Base-by-base conservation (phyloP, 2,888 invertebrate genomes). In the Subacronicta megacephala region DNA sequence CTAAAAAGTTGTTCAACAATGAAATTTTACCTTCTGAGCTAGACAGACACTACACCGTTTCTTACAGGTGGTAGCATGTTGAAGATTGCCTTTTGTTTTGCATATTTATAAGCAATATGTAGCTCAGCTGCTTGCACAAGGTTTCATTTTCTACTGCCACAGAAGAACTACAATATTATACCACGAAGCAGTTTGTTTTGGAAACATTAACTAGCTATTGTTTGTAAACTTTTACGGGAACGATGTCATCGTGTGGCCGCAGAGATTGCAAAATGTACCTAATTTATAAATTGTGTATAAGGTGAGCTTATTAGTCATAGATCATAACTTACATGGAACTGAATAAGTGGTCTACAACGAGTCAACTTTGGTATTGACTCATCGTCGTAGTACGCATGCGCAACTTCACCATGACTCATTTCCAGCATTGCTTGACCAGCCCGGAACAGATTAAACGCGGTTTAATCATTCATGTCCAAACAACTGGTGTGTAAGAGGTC, bases 371-470 rank as follows among this genome's bases (percentile, higher is more conserved):
- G 75, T 70, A 76, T 77, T 89, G 89, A 90, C 77, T 90, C 89
- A 89, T 80, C 81, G 74, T n/a, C 57, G 79, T 85, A 88, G 83
- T 87, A 89, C 86, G 83, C 86, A 81, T 75, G 77, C 78, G 75
- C 77, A 59, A 73, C 66, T 62, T 47, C 59, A 45, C 44, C 56
- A 70, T 83, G 81, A 84, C 69, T 85, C 83, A 85, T n/a, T 1
- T n/a, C 31, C 67, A 52, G 51, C 62, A 60, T 56, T 46, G 59
- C 51, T 41, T 45, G 44, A 53, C 52, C 57, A 42, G 33, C 43
- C 68, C 76, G 50, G 62, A 57, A 63, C 57, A 62, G 49, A 72
- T 62, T 57, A 46, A 55, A 44, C 60, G 68, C 72, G 23, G 38
- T 56, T 58, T 38, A 75, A 68, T 68, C 61, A 67, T 43, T 26